These are phyloP conservation scores for Opisthocomus hoazin DNA, from an alignment of 2,113 vertebrate species.

Conservation along the genomic window DNA sequence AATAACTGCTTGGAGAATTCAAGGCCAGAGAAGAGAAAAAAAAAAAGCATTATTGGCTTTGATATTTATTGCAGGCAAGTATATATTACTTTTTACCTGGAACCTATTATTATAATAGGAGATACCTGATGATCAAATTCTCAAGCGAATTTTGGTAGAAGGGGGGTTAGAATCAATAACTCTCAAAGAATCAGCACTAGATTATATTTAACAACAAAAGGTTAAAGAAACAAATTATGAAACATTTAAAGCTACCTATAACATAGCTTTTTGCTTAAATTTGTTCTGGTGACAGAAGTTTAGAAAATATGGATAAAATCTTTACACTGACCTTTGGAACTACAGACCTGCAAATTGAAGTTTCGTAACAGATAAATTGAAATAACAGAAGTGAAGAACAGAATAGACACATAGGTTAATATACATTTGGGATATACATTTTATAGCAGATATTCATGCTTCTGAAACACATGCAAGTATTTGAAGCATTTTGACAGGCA, in stretches of 20 bases:
- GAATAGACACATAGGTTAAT: not conserved
- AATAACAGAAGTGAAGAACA: not conserved
- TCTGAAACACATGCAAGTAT: not conserved
- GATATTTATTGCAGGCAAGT: not conserved
- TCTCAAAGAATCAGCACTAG: not conserved
- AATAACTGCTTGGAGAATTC: not conserved
- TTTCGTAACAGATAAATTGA: not conserved
- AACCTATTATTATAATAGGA: not conserved
- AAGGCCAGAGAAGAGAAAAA: not conserved
- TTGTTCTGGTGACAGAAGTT: not conserved
- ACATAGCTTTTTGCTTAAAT: not conserved
- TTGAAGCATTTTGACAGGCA: not conserved
- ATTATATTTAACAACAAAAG: not conserved
- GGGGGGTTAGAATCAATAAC: not conserved
- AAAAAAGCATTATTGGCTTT: not conserved
- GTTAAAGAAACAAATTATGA: not conserved
- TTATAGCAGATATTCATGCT: not conserved
- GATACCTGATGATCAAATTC: not conserved
- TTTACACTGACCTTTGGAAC: not conserved
- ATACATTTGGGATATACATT: not conserved
- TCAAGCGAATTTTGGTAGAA: not conserved
- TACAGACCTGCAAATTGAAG: not conserved
- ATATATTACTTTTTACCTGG: not conserved
- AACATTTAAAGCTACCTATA: not conserved
- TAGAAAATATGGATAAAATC: not conserved